Conservation (phyloP, 2,888 invertebrate genomes). For the Cheilosia grossa region DNA sequence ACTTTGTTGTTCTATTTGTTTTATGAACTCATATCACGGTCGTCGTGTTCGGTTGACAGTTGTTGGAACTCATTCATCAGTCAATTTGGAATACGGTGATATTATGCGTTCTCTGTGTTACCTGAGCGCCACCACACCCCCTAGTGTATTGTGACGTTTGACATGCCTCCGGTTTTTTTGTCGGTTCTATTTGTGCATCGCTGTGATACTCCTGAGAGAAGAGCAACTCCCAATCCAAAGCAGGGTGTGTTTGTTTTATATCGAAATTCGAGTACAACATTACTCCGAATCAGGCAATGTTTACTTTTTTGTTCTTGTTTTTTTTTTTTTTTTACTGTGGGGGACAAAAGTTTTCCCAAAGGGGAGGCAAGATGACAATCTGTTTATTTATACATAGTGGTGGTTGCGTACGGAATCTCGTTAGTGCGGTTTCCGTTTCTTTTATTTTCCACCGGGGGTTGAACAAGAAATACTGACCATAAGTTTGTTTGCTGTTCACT, state of each 20-base stretch:
- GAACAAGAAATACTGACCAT: background rate
- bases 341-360: conserved; percentile 20
- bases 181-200: conserved; percentile 22
- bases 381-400: background rate
- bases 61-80: conserved; percentile 51
- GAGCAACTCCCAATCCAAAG: conserved; percentile 19
- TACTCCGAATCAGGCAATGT: conserved; percentile 48
- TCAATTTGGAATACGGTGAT: conserved; percentile 44
- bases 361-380: conserved; percentile 2
- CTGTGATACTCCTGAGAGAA: conserved; percentile 56
- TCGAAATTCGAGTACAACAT: conserved; percentile 53
- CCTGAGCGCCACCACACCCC: conserved; percentile 44
- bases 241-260: conserved; percentile 60
- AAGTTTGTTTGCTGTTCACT: conserved; percentile 65
- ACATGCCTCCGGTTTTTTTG: conserved; percentile 15
- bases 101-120: conserved; percentile 42
- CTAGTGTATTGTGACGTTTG: background rate
- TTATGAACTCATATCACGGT: conserved; percentile 66
- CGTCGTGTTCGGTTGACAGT: conserved; percentile 51
- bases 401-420: conserved; percentile 33
- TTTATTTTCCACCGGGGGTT: conserved; percentile 4
- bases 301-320: conserved; percentile 17
- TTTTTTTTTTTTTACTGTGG: background rate
- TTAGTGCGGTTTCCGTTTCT: conserved; percentile 43
- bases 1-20: conserved; percentile 53